Base-by-base conservation (phyloP, 2,888 invertebrate genomes). In the Coelinius sp. region DNA sequence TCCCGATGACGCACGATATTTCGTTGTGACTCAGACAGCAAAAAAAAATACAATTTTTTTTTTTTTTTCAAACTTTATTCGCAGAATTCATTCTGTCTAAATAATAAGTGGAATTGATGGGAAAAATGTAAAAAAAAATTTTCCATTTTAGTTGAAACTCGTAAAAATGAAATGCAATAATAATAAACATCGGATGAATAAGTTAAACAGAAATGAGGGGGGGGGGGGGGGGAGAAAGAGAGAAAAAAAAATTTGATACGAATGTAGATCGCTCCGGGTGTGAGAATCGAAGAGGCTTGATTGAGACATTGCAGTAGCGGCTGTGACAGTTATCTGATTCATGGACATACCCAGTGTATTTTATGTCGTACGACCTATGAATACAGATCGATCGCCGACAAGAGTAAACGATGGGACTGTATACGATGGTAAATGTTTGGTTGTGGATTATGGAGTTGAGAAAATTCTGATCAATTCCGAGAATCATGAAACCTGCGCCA, bases 251-350 rank as follows among this genome's bases (percentile, higher is more conserved):
- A 77, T 76, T 65, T 70, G 68, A 68, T 41, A 25, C 41, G 25
- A 46, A 62, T 44, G 56, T 31, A 71, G 52, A 70, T 53, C 59
- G 59, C 73, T 70, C 70, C 69, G 52, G 73, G 63, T 27, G 56
- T 56, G 46, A 52, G 56, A 35, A 41, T 70, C 53, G 53, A 70
- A 56, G 59, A 75, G 78, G 77, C 73, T 81, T 82, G 85, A 87
- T 87, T 87, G 87, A 87, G 87, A 87, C 86, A 85, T 87, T 84
- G 83, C 79, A 77, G 78, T 80, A 85, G 81, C 83, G 81, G 81
- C 86, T 81, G 86, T 86, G 87, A 87, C 86, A 86, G 87, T 86
- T 87, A 87, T 87, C 87, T 87, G 87, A 87, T 87, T 87, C 87
- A 87, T 87, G 87, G 86, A 87, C 86, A 87, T 87, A 84, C 86